phyloP scores from a whole-genome alignment of 2,888 invertebrate species.

The Pammene aurita region DNA sequence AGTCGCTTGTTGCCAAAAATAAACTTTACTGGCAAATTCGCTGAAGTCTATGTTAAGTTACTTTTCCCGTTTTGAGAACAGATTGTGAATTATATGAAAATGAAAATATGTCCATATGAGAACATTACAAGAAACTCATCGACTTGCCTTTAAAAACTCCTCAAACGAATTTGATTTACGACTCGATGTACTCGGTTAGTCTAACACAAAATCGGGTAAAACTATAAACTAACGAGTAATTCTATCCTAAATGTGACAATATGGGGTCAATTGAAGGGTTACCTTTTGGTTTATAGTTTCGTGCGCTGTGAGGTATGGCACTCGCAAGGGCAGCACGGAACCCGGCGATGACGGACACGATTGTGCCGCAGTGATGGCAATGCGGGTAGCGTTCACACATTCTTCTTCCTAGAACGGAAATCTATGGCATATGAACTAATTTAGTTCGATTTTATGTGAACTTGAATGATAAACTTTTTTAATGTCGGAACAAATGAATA shows the following conservation, averaged over 20 bases:
- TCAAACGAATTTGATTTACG: too few species aligned
- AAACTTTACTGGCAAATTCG: background rate
- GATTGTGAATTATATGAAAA: background rate
- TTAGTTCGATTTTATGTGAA: background rate
- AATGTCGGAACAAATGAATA: too few species aligned
- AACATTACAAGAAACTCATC: too few species aligned
- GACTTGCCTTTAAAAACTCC: too few species aligned
- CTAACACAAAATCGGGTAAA: background rate
- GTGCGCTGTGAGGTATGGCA: slow-evolving; percentile 53
- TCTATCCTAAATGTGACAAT: too few species aligned
- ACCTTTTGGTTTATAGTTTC: slow-evolving; percentile 54
- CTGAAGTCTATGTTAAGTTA: background rate
- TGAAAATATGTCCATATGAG: too few species aligned
- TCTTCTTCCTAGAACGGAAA: background rate
- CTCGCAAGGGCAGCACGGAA: slow-evolving; percentile 58
- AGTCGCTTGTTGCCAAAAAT: background rate
- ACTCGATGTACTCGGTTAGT: too few species aligned
- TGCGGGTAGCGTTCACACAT: background rate
- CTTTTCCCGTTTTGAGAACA: background rate
- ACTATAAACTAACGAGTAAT: background rate
- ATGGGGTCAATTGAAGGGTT: slow-evolving; percentile 49
- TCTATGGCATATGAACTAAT: background rate
- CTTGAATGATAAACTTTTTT: background rate
- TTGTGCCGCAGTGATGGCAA: slow-evolving; percentile 48
- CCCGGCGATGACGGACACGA: slow-evolving; percentile 54